Evolutionary conservation across 1,140 invertebrate genomes (phyloP).

Genomic region (Drosophila nigromelanica): DNA sequence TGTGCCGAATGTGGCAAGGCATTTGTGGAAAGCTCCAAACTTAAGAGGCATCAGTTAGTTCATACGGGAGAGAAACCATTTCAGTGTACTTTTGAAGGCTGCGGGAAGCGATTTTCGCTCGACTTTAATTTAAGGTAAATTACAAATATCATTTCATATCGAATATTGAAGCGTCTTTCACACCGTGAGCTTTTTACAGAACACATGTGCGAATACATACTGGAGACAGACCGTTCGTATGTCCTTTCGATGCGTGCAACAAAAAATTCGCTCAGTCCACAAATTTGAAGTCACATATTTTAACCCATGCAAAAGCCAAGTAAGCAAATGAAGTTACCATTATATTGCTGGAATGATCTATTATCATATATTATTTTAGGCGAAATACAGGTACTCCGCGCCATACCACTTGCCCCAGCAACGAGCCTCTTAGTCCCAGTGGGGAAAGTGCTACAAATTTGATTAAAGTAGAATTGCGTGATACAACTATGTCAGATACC

Average conservation of each 20-base stretch:
- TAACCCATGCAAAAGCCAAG: slow-evolving; percentile 99
- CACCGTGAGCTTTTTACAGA: slow-evolving; percentile 84
- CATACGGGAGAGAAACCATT: slow-evolving; percentile 98
- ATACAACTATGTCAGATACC: slow-evolving; percentile 51
- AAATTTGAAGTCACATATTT: slow-evolving; percentile 98
- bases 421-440: slow-evolving; percentile 45
- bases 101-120: slow-evolving; percentile 98
- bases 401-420: slow-evolving; percentile 52
- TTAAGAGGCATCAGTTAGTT: slow-evolving; percentile 97
- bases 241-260: slow-evolving; percentile 99
- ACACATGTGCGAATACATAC: slow-evolving; percentile 99
- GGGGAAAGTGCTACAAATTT: slow-evolving; percentile 61
- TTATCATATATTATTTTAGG: slow-evolving; percentile 47
- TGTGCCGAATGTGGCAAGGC: slow-evolving; percentile 99
- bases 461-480: slow-evolving; percentile 80
- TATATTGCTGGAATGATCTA: not conserved
- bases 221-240: slow-evolving; percentile 98
- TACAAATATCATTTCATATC: not conserved
- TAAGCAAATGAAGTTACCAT: slow-evolving; percentile 71
- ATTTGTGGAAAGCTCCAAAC: slow-evolving; percentile 98
- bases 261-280: slow-evolving; percentile 99
- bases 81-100: slow-evolving; percentile 99
- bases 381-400: slow-evolving; percentile 47
- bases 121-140: slow-evolving; percentile 94
- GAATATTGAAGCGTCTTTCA: not conserved